Conservation (phyloP, 2,113 vertebrate species). For the Phrynosoma blainvillii region DNA sequence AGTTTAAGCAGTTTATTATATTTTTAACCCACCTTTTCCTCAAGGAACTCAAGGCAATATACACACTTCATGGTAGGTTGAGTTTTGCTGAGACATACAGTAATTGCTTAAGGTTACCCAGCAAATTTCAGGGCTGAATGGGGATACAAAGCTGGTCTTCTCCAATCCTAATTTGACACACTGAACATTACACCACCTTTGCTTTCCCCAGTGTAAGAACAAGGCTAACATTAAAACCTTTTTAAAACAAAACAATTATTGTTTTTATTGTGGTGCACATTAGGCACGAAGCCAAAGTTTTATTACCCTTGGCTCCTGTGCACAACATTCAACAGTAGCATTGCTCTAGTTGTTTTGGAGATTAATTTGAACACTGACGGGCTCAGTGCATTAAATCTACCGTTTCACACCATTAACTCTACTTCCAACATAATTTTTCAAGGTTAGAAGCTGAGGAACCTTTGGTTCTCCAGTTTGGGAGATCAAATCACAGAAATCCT, state of each 20-base stretch:
- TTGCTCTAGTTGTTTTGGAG: neutral
- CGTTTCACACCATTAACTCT: neutral
- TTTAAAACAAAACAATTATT: neutral
- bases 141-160: neutral
- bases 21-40: neutral
- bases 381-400: neutral
- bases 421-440: neutral
- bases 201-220: neutral
- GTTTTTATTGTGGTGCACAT: neutral
- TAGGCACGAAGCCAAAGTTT: neutral
- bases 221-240: neutral
- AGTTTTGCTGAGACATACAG: too few species aligned
- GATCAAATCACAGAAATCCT: neutral
- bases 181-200: neutral
- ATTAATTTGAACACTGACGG: neutral
- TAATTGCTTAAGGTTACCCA: neutral
- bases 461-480: neutral
- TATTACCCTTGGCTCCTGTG: neutral
- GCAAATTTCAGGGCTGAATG: neutral
- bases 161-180: neutral
- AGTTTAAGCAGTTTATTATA: neutral
- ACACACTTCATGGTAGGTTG: too few species aligned
- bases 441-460: neutral
- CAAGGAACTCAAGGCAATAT: neutral
- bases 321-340: neutral